Evolutionary conservation across 2,797 vertebrate species (phyloP), one percentile per base, ranked within the genome.

Genomic region (Macropus fuliginosus): DNA sequence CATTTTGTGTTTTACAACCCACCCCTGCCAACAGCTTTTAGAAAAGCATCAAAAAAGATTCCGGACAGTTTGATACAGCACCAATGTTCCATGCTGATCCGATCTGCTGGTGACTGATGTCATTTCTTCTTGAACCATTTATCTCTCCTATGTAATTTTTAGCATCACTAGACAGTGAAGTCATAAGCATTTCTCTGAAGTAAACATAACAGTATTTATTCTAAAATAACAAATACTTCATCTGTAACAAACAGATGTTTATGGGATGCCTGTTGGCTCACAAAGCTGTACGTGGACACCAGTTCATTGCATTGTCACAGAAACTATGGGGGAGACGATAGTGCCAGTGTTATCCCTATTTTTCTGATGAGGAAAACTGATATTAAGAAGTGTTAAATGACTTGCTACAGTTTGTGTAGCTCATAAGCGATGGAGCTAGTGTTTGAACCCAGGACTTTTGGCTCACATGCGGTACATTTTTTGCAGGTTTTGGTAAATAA

Each of bases 111-210:
- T 40, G 66, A 40, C 66, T 40, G 62, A 91, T 57, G 74, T 91
- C 24, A 92, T 96, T 94, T 11, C 21, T 96, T 31, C 55, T 91
- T 57, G 27, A 87, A 57, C n/a, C 59, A 74, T 54, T 87, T 4
- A 90, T 21, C 52, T 9, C 21, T 87, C 40, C 40, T 27, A 16
- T 46, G 27, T 87, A 87, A 46, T 46, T 87, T 74, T 87, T 87
- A 46, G 74, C 74, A 74, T 87, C 74, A 87, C 74, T 46, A 46
- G 74, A 87, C 74, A 87, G 10, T 87, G 74, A 87, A 46, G 74
- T 87, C 40, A 87, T n/a, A 46, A 87, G 40, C 40, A 46, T 46
- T 46, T 87, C 21, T 87, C 40, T 87, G 40, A 87, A 87, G 74
- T 46, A 87, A 87, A 87, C 40, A 46, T 81, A 87, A 87, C 21